Base-by-base conservation (phyloP, 2,888 invertebrate genomes). In the Euspilapteryx auroguttella region DNA sequence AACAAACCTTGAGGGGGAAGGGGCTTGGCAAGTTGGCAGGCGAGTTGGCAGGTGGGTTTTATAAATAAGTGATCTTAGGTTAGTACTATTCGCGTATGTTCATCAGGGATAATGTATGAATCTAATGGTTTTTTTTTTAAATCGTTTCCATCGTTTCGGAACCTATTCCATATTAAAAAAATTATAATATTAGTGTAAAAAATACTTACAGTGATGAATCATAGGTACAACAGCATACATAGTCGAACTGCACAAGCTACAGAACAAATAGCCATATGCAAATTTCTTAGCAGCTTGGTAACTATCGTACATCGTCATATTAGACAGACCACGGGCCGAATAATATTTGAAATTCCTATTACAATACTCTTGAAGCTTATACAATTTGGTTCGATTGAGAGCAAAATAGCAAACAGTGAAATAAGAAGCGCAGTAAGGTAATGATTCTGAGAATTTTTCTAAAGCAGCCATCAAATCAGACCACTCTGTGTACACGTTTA, bases 261-360 rank as follows among this genome's bases (percentile, higher is more conserved):
- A 66, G 9, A 55, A 55, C 0, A 69, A 68, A 31, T 73, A 73
- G n/a, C 55, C 42, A 30, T 45, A 54, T 0, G 53, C 55, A 31
- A 71, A 71, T n/a, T 39, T 55, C 32, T 44, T 51, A 2, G 71
- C 69, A 1, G 39, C 40, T 6, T 35, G 36, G 21, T 57, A 69
- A 21, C 68, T 61, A 2, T 37, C 34, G 14, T 28, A 9, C 73
- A 73, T 73, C 1, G 61, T 68, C 64, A 68, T 65, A 26, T 66
- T 66, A 0, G 65, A 65, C 20, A 73, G 35, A 0, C 76, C 76
- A 17, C 49, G 40, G 2, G 66, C 68, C 0, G 76, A 75, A 29
- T 49, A 52, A 30, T 53, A 56, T 37, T 52, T 57, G 34, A 73
- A 75, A 26, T 65, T 55, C 3, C 31, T 31, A 25, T 59, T 55